These are phyloP conservation scores for Magallana angulata DNA, from an alignment of 1,140 invertebrate genomes.

Conservation along the genomic window DNA sequence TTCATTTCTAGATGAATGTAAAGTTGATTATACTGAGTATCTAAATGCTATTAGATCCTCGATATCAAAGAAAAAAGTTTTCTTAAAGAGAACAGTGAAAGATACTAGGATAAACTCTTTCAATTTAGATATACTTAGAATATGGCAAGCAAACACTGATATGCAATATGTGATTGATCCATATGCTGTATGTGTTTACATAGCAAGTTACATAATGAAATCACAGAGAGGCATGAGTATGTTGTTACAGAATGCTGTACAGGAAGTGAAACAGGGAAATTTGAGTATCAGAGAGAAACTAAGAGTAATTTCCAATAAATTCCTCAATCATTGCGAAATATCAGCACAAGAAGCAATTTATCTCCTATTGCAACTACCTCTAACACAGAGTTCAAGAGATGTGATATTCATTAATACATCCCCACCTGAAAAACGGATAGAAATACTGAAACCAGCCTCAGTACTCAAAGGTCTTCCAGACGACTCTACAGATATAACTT, in stretches of 20 bases:
- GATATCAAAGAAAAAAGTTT: slow-evolving; percentile 52
- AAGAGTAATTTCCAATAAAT: slow-evolving; percentile 58
- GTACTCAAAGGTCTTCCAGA: slow-evolving; percentile 37
- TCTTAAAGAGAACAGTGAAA: slow-evolving; percentile 42
- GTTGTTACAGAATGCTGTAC: too few species aligned
- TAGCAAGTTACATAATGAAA: slow-evolving; percentile 59
- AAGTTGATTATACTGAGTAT: too few species aligned
- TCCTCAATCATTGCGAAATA: slow-evolving; percentile 60
- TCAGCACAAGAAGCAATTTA: slow-evolving; percentile 60
- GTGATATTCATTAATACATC: slow-evolving; percentile 55
- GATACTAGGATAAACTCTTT: too few species aligned
- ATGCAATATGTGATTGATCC: slow-evolving; percentile 56
- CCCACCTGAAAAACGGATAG: slow-evolving; percentile 56
- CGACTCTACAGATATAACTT: slow-evolving; percentile 53
- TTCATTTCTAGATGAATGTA: too few species aligned
- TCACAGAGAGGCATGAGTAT: slow-evolving; percentile 57
- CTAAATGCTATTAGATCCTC: too few species aligned
- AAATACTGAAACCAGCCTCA: slow-evolving; percentile 47
- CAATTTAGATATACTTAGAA: too few species aligned
- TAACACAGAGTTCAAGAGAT: slow-evolving; percentile 45
- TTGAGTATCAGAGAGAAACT: slow-evolving; percentile 43
- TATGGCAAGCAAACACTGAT: slow-evolving; percentile 34
- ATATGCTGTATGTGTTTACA: slow-evolving; percentile 57
- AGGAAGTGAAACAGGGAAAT: slow-evolving; percentile 42
- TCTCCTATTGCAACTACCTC: slow-evolving; percentile 53